phyloP scores from a whole-genome alignment of 2,113 vertebrate species.

The Amblyopsis rosae region DNA sequence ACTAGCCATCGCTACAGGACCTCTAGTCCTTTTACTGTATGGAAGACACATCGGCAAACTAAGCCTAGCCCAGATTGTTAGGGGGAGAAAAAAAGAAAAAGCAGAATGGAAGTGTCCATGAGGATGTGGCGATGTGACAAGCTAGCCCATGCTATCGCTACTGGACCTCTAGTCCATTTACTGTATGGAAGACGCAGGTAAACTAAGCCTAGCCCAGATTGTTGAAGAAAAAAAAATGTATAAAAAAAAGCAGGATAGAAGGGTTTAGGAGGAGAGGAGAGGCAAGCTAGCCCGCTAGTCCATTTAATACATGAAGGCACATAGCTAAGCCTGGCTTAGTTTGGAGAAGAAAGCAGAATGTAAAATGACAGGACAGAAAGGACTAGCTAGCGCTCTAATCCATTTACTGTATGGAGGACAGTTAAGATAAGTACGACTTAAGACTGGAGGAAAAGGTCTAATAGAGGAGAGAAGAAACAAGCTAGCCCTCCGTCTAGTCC shows the following conservation, averaged over 20 bases:
- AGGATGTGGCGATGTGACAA: no score
- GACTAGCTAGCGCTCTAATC: background rate
- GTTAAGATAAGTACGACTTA: slow-evolving; percentile 1
- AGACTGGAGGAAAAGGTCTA: slow-evolving; percentile 10
- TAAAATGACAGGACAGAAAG: slow-evolving; percentile 26
- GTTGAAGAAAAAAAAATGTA: slow-evolving; percentile 9
- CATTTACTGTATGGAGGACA: background rate
- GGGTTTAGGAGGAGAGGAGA: slow-evolving; percentile 27
- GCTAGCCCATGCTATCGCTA: background rate
- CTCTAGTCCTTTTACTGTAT: no score
- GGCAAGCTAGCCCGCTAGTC: background rate
- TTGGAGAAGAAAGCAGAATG: slow-evolving; percentile 9
- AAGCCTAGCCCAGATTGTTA: no score
- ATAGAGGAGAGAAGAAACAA: slow-evolving; percentile 10
- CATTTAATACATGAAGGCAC: background rate
- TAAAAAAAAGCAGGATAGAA: background rate
- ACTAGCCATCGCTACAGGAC: no score
- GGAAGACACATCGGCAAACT: no score
- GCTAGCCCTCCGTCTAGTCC: background rate
- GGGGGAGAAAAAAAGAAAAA: no score
- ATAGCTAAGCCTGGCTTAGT: slow-evolving; percentile 4
- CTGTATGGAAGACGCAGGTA: background rate
- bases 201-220: slow-evolving; percentile 9
- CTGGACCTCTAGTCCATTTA: background rate
- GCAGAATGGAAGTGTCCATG: no score